Percentiles rank a stretch among this genome's conserved stretches.
Evolutionary conservation across 2,797 vertebrate genomes (phyloP).

Genomic region (Macropodus opercularis): DNA sequence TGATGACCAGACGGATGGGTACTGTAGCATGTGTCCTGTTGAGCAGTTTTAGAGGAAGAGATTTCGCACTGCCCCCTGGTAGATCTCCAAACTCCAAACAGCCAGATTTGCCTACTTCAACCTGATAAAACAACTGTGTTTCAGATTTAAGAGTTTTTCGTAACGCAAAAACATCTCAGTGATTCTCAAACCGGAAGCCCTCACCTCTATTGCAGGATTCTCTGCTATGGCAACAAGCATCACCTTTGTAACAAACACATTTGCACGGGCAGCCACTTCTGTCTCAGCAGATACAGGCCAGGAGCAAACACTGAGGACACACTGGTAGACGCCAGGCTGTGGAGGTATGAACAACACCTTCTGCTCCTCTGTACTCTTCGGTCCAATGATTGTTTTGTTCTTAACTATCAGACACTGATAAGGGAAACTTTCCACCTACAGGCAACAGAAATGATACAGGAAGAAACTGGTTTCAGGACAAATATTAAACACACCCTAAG

Average conservation of each 20-base stretch:
- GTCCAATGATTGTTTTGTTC: constrained; percentile 91
- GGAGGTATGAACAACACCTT: constrained; percentile 93
- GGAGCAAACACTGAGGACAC: constrained; percentile 89
- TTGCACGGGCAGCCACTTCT: constrained; percentile 83
- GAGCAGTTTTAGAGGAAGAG: constrained; percentile 88
- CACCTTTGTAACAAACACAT: constrained; percentile 88
- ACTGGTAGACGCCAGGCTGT: constrained; percentile 89
- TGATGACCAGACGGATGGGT: constrained; percentile 92
- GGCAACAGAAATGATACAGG: neutral
- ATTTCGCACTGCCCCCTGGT: constrained; percentile 84
- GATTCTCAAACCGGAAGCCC: neutral
- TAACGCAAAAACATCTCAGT: neutral
- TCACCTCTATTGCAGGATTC: constrained; percentile 89
- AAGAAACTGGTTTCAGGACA: neutral
- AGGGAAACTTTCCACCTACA: constrained; percentile 86
- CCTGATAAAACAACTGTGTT: constrained; percentile 72
- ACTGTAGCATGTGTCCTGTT: constrained; percentile 91
- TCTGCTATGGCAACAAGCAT: constrained; percentile 90
- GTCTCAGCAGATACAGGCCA: constrained; percentile 92
- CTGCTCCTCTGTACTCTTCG: constrained; percentile 90
- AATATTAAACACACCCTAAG: neutral
- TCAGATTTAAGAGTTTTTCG: neutral
- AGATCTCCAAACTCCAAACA: constrained; percentile 93
- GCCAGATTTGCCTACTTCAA: constrained; percentile 83
- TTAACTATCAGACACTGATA: constrained; percentile 93